Evolutionary conservation across 2,888 invertebrate species (phyloP).

Genomic region (Gnatocerus cornutus): DNA sequence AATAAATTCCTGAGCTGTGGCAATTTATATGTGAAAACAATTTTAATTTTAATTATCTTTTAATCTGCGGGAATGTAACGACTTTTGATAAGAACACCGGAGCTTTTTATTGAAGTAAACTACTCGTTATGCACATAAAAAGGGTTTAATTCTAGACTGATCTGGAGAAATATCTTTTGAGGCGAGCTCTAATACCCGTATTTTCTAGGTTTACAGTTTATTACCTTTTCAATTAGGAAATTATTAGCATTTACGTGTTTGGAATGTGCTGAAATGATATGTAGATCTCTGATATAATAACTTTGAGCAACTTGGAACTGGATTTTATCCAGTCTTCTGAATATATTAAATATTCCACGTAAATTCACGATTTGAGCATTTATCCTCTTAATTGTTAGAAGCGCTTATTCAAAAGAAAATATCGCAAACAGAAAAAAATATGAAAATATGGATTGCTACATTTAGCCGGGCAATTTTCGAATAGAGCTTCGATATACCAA

Average conservation of each 20-base stretch:
- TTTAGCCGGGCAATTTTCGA: too few relatives aligned
- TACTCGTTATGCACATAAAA: constrained; percentile 3
- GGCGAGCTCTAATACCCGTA: constrained; percentile 15
- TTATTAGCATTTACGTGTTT: constrained; percentile 33
- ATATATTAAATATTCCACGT: constrained; percentile 7
- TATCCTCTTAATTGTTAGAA: constrained; percentile 26
- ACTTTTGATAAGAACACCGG: neutral
- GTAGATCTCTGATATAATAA: constrained; percentile 25
- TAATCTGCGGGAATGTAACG: neutral
- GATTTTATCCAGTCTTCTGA: constrained; percentile 10
- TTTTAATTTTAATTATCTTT: neutral
- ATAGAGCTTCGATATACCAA: constrained; percentile 24
- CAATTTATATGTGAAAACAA: neutral
- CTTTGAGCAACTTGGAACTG: constrained; percentile 8
- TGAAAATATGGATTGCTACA: constrained; percentile 12
- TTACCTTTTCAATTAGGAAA: constrained; percentile 20
- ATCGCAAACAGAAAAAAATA: constrained; percentile 10
- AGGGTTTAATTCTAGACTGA: constrained; percentile 1
- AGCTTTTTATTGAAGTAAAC: neutral
- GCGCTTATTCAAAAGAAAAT: constrained; percentile 19
- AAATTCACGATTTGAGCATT: constrained; percentile 16
- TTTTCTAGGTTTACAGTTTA: constrained; percentile 15
- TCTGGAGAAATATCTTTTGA: constrained; percentile 14
- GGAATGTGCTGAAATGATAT: constrained; percentile 32
- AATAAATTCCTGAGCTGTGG: neutral